These are phyloP conservation scores for human (Homo sapiens) DNA, from an alignment of 2,113 vertebrate species.

Conservation along the genomic window GRCh38 chr7:143898501-143899000, in stretches of 20 bases:
- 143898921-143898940: not conserved
- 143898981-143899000: not conserved
- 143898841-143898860: not conserved
- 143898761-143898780: not conserved
- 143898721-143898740: not conserved
- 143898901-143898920: not conserved
- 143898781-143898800: not conserved
- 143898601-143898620: not conserved
- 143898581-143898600: not conserved
- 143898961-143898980: not conserved
- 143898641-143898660: constrained; percentile 31
- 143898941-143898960: not conserved
- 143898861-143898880: not conserved
- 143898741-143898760: not conserved
- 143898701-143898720: not conserved
- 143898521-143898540: not conserved
- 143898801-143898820: not conserved
- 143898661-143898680: not conserved
- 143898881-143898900: not conserved
- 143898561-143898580: constrained; percentile 7
- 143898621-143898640: not conserved
- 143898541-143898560: not conserved
- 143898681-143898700: not conserved
- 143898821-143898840: not conserved
- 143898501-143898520: not conserved